These are phyloP conservation scores for Numenius arquata DNA, from an alignment of 2,113 vertebrate genomes.

Conservation along the genomic window DNA sequence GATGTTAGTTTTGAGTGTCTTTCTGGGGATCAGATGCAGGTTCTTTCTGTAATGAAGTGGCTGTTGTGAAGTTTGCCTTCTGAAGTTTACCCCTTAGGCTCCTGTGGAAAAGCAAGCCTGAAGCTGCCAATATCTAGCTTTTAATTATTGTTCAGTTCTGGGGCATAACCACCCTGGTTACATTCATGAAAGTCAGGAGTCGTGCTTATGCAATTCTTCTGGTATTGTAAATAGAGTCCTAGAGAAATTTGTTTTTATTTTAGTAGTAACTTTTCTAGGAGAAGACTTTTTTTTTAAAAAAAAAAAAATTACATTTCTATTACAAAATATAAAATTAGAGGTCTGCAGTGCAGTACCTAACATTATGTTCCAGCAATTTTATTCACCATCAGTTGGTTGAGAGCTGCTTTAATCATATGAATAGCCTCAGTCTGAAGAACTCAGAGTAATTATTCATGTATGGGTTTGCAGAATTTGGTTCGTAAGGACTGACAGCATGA, in stretches of 20 bases:
- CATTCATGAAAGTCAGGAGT: conserved; percentile 39
- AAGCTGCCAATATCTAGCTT: conserved; percentile 59
- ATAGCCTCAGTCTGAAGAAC: background rate
- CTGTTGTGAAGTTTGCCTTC: conserved; percentile 47
- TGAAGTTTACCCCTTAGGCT: conserved; percentile 49
- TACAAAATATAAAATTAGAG: background rate
- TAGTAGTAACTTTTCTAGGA: background rate
- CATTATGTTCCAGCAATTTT: background rate
- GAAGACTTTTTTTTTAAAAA: fast-evolving
- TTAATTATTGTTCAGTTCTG: conserved; percentile 58
- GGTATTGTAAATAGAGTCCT: conserved; percentile 14
- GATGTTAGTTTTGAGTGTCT: background rate
- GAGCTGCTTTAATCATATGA: background rate
- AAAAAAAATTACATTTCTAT: background rate
- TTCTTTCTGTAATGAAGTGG: conserved; percentile 3
- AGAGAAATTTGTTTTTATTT: conserved; percentile 38
- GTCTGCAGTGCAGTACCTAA: background rate
- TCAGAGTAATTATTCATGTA: background rate
- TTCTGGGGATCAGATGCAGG: background rate
- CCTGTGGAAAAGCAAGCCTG: conserved; percentile 27
- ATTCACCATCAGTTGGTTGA: background rate
- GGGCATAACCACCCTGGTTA: conserved; percentile 54
- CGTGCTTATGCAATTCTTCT: background rate
- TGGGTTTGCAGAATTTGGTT: background rate
- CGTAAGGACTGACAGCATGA: background rate